Evolutionary conservation across 2,888 invertebrate species (phyloP).

Genomic region (Leptogaster cylindrica): DNA sequence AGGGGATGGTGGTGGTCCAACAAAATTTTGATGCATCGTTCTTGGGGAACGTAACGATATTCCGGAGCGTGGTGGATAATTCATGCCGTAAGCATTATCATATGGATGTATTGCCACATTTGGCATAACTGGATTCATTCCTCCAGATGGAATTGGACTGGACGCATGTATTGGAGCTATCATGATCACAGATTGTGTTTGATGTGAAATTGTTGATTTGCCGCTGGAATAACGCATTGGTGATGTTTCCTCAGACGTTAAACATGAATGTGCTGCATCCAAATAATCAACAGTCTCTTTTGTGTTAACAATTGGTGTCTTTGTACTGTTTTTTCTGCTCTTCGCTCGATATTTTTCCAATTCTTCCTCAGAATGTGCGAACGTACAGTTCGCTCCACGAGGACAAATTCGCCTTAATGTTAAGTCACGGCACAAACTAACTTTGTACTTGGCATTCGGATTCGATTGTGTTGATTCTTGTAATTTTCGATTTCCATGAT

Average conservation of each 20-base stretch:
- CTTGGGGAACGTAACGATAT: constrained; percentile 43
- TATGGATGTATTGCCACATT: constrained; percentile 45
- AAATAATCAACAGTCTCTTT: constrained; percentile 52
- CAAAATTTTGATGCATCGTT: constrained; percentile 41
- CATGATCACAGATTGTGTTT: constrained; percentile 48
- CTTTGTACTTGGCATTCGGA: constrained; percentile 80
- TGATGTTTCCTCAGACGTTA: constrained; percentile 53
- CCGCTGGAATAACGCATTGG: constrained; percentile 55
- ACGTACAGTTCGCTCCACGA: constrained; percentile 85
- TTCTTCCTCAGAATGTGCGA: constrained; percentile 91
- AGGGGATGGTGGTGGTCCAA: constrained; percentile 43
- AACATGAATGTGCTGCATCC: constrained; percentile 48
- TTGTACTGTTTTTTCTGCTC: constrained; percentile 66
- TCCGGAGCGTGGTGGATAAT: constrained; percentile 34
- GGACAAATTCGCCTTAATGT: constrained; percentile 82
- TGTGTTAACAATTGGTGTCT: constrained; percentile 51
- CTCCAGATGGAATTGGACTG: constrained; percentile 44
- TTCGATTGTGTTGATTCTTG: constrained; percentile 67
- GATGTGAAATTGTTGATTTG: constrained; percentile 39
- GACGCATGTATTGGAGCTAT: constrained; percentile 47
- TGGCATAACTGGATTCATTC: constrained; percentile 42
- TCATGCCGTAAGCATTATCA: constrained; percentile 42
- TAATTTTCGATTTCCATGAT: constrained; percentile 73
- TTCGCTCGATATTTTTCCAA: constrained; percentile 79
- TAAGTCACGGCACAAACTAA: constrained; percentile 88